Base-by-base conservation (phyloP, 1,140 invertebrate genomes). In the Penaeus chinensis region DNA sequence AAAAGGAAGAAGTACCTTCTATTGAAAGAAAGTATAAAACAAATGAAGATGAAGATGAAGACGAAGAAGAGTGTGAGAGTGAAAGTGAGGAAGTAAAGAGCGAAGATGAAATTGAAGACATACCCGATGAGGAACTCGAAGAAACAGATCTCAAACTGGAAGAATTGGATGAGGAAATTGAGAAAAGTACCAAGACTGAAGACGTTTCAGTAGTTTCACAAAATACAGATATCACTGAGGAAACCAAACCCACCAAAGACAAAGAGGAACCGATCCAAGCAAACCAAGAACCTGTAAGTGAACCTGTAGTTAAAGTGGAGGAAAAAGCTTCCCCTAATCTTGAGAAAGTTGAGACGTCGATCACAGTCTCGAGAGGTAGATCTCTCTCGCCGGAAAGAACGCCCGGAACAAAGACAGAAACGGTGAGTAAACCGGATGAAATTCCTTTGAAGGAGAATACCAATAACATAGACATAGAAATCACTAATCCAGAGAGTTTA, bases 41-140 rank as follows among this genome's bases (percentile, higher is more conserved):
- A 77, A 77, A 20, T n/a, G 47, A 37, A 19, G 24, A 77, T 37
- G 8, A 47, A 27, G 19, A 77, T 37, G 20, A 20, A 13, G 42
- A 19, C 8, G 78, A 81, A 62, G 79, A 82, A 61, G 79, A 62
- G 27, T 62, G 47, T 62, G 63, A 61, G 16, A 62, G 79, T 62
- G 79, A 82, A 82, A 61, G 61, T 63, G 79, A 62, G 24, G 79
- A 61, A 24, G 16, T 82, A 18, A 54, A 54, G 47, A 87, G 85
- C 47, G 85, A 87, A 37, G 85, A 82, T 77, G 85, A 87, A 76
- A 87, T 87, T 11, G 85, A 81, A 20, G 85, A 87, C 22, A 82
- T 87, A 22, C 63, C 69, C 11, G 85, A 87, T 16, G 85, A 87
- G 32, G 85, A 87, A 74, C 71, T 37, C 42, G 71, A 37, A 74